A percentile compares a stretch with the other conserved stretches of the same genome.
Conservation (phyloP, 2,888 invertebrate genomes). For the Aspidiotus destructor region DNA sequence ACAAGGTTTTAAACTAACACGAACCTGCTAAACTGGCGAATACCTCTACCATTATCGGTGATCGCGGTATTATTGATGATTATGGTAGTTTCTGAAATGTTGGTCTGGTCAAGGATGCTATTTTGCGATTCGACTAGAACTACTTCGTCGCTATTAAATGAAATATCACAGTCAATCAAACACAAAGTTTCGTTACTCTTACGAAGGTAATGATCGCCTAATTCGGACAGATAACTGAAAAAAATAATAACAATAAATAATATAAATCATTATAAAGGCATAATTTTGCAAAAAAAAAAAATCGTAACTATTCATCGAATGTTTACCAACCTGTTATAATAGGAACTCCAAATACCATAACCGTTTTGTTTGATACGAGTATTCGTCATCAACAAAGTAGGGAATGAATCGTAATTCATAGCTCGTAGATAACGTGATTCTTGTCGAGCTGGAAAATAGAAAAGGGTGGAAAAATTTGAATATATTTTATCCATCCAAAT, state of each 20-base stretch:
- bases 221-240: constrained; percentile 64
- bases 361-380: constrained; percentile 70
- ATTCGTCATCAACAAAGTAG: constrained; percentile 60
- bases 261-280: not conserved
- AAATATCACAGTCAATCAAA: constrained; percentile 68
- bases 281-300: not conserved
- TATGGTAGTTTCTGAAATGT: constrained; percentile 80
- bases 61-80: constrained; percentile 78
- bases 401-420: constrained; percentile 40
- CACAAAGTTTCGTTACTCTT: constrained; percentile 81
- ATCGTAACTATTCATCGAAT: not conserved
- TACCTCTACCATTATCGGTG: constrained; percentile 75
- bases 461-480: too few relatives aligned
- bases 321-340: constrained; percentile 66
- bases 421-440: constrained; percentile 25
- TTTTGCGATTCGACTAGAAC: constrained; percentile 71
- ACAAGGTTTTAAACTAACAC: too few relatives aligned
- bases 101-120: constrained; percentile 75
- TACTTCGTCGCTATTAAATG: constrained; percentile 69
- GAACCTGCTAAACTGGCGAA: constrained; percentile 67
- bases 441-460: constrained; percentile 5
- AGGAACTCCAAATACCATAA: constrained; percentile 69
- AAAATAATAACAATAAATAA: not conserved
- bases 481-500: too few relatives aligned
- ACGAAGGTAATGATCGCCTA: constrained; percentile 73